These are phyloP conservation scores for Danio albolineatus DNA, from an alignment of 2,797 vertebrate species.

Conservation along the genomic window DNA sequence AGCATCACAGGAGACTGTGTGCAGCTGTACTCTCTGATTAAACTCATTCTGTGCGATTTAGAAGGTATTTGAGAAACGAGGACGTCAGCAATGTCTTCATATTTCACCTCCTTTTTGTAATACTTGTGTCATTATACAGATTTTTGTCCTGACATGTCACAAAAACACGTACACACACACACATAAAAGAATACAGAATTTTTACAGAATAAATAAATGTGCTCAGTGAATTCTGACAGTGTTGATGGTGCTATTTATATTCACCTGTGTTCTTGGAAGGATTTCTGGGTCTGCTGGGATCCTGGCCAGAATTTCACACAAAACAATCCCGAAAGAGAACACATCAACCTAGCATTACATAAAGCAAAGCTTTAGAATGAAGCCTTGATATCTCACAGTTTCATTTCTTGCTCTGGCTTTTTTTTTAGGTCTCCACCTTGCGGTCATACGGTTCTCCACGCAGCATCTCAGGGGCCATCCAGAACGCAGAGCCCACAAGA, in stretches of 20 bases:
- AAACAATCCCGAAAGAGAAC: slow-evolving; percentile 91
- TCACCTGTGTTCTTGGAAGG: slow-evolving; percentile 86
- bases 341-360: slow-evolving; percentile 84
- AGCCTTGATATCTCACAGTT: neutral
- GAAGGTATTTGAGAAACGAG: no score
- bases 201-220: neutral
- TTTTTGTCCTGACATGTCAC: no score
- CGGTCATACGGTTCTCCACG: slow-evolving; percentile 88
- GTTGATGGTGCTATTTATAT: slow-evolving; percentile 9
- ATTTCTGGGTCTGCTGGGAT: slow-evolving; percentile 89
- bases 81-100: no score
- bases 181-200: slow-evolving; percentile 28
- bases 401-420: neutral
- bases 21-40: no score
- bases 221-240: neutral
- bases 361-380: slow-evolving; percentile 24
- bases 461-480: slow-evolving; percentile 93
- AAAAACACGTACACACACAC: neutral
- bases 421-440: slow-evolving; percentile 75
- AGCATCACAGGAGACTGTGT: no score
- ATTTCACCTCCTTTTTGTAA: no score
- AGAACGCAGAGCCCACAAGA: slow-evolving; percentile 89
- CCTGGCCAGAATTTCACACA: slow-evolving; percentile 89
- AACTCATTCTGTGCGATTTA: no score
- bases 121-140: no score